These are phyloP conservation scores for Xiphorhynchus elegans DNA, from an alignment of 2,113 vertebrate genomes.

Conservation along the genomic window DNA sequence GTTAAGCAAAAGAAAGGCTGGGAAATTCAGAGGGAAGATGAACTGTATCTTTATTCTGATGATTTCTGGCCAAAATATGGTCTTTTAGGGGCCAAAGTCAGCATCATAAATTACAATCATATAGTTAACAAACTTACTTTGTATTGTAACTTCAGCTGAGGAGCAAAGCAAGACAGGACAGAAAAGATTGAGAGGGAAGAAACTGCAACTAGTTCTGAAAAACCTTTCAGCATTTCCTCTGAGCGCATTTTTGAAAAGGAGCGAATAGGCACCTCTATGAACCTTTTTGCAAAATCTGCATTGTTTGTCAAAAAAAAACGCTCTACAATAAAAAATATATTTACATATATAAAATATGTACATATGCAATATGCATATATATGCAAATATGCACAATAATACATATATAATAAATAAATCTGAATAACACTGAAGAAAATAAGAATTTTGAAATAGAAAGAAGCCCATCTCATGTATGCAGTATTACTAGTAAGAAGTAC, in stretches of 20 bases:
- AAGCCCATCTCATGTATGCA: not conserved
- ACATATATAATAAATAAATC: not conserved
- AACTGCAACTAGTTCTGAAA: slow-evolving; percentile 15
- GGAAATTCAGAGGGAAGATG: not conserved
- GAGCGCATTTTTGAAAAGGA: not conserved
- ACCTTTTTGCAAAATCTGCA: not conserved
- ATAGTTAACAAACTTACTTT: slow-evolving; percentile 43
- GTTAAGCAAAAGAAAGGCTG: not conserved
- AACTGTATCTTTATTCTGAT: not conserved
- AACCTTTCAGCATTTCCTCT: not conserved
- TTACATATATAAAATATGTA: not conserved
- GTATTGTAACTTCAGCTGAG: slow-evolving; percentile 5
- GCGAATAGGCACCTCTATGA: not conserved
- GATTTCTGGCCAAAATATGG: slow-evolving; percentile 25
- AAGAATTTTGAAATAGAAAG: not conserved
- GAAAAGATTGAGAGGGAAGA: slow-evolving; percentile 1
- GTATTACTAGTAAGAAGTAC: not conserved
- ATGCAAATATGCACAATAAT: not conserved
- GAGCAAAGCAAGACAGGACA: slow-evolving; percentile 28
- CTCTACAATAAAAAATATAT: not conserved
- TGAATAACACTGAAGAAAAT: not conserved
- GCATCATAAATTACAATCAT: slow-evolving; percentile 47
- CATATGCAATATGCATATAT: not conserved
- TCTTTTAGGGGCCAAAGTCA: slow-evolving; percentile 20
- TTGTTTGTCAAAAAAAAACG: not conserved